Conservation (phyloP, 2,888 invertebrate genomes). For the Melieria crassipennis region DNA sequence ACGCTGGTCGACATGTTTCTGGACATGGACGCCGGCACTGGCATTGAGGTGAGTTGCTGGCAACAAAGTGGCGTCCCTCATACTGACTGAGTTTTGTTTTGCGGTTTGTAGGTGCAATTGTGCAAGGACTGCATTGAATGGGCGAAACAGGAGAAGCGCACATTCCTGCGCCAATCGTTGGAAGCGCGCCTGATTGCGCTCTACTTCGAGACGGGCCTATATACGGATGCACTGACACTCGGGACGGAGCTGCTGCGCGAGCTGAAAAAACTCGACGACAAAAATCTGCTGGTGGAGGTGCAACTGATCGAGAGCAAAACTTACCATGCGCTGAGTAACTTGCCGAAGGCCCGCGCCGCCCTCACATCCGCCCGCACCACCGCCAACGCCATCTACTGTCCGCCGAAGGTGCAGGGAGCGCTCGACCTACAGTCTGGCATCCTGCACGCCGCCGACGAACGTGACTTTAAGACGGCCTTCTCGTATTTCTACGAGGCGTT, state of each 20-base stretch:
- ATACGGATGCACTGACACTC: slow-evolving; percentile 83
- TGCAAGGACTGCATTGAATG: slow-evolving; percentile 99
- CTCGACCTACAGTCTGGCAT: slow-evolving; percentile 98
- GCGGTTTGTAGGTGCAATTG: slow-evolving; percentile 72
- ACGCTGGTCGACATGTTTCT: slow-evolving; percentile 97
- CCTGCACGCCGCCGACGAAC: slow-evolving; percentile 98
- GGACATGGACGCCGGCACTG: slow-evolving; percentile 95
- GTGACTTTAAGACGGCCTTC: slow-evolving; percentile 99
- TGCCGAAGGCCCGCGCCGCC: slow-evolving; percentile 96
- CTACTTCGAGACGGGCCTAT: slow-evolving; percentile 92
- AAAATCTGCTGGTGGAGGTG: slow-evolving; percentile 97
- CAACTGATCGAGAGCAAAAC: slow-evolving; percentile 98
- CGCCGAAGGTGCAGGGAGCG: slow-evolving; percentile 97
- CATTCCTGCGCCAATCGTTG: slow-evolving; percentile 94
- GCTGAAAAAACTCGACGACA: slow-evolving; percentile 98
- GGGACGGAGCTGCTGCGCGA: slow-evolving; percentile 91
- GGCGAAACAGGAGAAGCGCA: slow-evolving; percentile 97
- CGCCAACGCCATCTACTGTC: slow-evolving; percentile 99
- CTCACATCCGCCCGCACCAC: slow-evolving; percentile 99
- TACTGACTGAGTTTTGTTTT: background rate
- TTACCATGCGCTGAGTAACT: slow-evolving; percentile 95
- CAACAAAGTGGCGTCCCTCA: background rate
- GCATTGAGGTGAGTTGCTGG: slow-evolving; percentile 74
- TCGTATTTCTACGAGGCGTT: slow-evolving; percentile 99
- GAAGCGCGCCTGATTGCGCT: slow-evolving; percentile 95